Conservation (phyloP, 1,140 invertebrate species). For the Tetranychus cinnabarinus region DNA sequence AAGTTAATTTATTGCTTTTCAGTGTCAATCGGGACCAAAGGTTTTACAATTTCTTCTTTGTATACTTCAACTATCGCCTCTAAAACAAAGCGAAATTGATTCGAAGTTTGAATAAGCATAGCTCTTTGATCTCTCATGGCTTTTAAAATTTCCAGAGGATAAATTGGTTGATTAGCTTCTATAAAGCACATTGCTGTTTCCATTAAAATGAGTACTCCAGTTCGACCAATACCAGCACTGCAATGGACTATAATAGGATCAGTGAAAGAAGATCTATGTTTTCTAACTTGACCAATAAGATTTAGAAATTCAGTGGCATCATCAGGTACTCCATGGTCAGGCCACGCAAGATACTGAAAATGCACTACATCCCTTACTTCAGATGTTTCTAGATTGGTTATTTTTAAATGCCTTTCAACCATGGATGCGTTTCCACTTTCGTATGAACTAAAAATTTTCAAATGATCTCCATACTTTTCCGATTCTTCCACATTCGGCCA, state of each 20-base stretch:
- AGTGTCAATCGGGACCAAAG: background rate
- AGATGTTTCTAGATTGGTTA: conserved; percentile 86
- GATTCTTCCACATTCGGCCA: conserved; percentile 83
- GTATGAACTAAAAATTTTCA: conserved; percentile 96
- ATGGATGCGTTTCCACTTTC: conserved; percentile 51
- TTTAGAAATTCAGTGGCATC: conserved; percentile 67
- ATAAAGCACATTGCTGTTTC: conserved; percentile 88
- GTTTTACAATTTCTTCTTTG: conserved; percentile 19
- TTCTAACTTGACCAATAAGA: conserved; percentile 59
- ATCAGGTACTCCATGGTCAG: conserved; percentile 70
- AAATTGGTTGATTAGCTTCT: conserved; percentile 76
- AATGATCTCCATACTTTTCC: conserved; percentile 92
- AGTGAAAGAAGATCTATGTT: conserved; percentile 24
- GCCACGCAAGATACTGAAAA: conserved; percentile 97
- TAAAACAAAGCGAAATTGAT: conserved; percentile 94
- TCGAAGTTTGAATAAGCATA: conserved; percentile 92
- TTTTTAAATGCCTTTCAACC: conserved; percentile 76
- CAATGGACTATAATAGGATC: conserved; percentile 83
- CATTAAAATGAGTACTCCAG: conserved; percentile 87
- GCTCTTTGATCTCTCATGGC: conserved; percentile 85
- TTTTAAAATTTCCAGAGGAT: conserved; percentile 77
- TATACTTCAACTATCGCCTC: conserved; percentile 80
- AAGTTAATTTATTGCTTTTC: conserved; percentile 6
- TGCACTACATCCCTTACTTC: conserved; percentile 87
- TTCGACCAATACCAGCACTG: conserved; percentile 84